Base-by-base conservation (phyloP, 2,797 vertebrate genomes). In the Thalassophryne amazonica region DNA sequence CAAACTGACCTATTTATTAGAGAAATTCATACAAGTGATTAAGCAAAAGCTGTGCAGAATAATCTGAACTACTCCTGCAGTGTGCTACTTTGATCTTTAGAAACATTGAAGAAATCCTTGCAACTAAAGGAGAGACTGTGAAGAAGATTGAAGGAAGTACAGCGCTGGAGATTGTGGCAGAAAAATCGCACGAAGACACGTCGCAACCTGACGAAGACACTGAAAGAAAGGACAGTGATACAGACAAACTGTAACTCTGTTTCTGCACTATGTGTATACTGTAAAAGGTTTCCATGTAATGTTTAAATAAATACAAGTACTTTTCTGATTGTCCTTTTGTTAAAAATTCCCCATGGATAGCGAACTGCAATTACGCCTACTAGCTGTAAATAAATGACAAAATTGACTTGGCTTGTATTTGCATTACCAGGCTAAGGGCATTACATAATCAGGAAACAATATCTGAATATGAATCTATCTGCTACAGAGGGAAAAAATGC, bases 41-140 rank as follows among this genome's bases (percentile, higher is more conserved):
- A 9, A 15, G 9, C 12, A 34, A 18, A 32, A 34, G 18, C 9
- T 30, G 11, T 3, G 2, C 29, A n/a, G n/a, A n/a, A n/a, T n/a
- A n/a, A n/a, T 50, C 4, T 28, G 23, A 58, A 6, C 32, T 16
- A 25, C 11, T 41, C 1, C 0, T 32, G 12, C 20, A 1, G 8
- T 38, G 4, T 32, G 3, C 37, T 28, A 16, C 21, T 57, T 29
- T 36, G 0, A 61, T 14, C 23, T 50, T 12, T 46, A 99, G 96
- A 84, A 99, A 98, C 27, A 91, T 99, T 1, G 96, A 98, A 76
- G 95, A 98, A 75, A 99, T 99, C 76, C 90, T 99, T 16, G 94
- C 94, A 7, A 92, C 94, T 56, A 93, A 85, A 86, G 97, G 96
- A 33, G 95, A 99, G 78, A 80, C 79, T 0, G 95, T 98, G 64